Conservation (phyloP, 2,888 invertebrate genomes). For the Drosophila siamana region DNA sequence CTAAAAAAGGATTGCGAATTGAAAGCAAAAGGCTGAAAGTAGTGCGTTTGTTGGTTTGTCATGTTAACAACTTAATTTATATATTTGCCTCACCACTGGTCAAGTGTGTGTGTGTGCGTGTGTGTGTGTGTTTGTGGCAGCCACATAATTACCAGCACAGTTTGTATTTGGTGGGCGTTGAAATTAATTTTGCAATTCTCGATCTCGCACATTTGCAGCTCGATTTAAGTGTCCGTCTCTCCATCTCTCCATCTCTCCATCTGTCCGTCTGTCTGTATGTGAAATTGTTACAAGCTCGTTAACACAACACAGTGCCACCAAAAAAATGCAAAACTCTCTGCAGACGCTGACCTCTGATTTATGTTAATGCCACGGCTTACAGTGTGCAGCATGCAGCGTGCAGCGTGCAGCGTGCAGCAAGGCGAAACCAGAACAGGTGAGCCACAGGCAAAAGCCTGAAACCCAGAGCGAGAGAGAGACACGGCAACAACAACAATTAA, state of each 20-base stretch:
- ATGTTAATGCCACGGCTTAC: constrained; percentile 67
- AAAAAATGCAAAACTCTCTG: constrained; percentile 40
- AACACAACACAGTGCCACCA: constrained; percentile 80
- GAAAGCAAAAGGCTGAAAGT: constrained; percentile 48
- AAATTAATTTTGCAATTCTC: constrained; percentile 83
- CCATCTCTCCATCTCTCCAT: too few relatives aligned
- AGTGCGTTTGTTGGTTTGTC: constrained; percentile 75
- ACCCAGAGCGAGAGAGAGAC: constrained; percentile 8
- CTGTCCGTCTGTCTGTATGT: constrained; percentile 58
- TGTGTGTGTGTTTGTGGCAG: constrained; percentile 17
- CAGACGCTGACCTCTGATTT: constrained; percentile 76
- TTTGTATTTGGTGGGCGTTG: constrained; percentile 81
- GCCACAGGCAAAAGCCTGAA: constrained; percentile 39
- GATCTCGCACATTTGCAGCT: constrained; percentile 65
- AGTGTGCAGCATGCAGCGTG: constrained; percentile 33
- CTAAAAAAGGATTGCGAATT: not conserved
- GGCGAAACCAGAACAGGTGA: constrained; percentile 74
- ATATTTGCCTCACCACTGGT: constrained; percentile 62
- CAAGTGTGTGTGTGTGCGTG: not conserved
- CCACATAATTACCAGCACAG: constrained; percentile 65
- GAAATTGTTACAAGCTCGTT: constrained; percentile 84
- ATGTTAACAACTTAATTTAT: constrained; percentile 85
- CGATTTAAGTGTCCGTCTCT: constrained; percentile 34
- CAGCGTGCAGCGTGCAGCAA: constrained; percentile 33
- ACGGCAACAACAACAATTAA: constrained; percentile 82